phyloP scores from a whole-genome alignment of 2,113 vertebrate genomes.

The Gadus chalcogrammus region DNA sequence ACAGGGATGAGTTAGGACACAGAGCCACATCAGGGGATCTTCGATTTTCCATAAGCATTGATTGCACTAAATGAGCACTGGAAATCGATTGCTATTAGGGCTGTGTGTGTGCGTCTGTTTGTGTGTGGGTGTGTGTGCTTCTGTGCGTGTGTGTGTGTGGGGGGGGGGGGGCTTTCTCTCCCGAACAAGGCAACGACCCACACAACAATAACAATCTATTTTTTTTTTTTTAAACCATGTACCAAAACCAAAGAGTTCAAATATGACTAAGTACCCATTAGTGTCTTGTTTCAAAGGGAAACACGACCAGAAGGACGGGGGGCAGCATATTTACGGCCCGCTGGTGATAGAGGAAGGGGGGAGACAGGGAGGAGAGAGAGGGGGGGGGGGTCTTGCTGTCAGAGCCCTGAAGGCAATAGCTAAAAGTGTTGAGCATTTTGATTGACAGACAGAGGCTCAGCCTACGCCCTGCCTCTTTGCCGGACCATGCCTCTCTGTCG shows the following conservation, averaged over 20 bases:
- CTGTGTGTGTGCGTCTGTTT: background rate
- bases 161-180: too few species aligned
- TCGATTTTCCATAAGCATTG: background rate
- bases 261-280: too few species aligned
- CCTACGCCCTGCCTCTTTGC: background rate
- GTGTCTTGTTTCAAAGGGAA: too few species aligned
- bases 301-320: background rate
- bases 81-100: background rate
- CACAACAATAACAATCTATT: too few species aligned
- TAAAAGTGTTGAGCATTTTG: background rate
- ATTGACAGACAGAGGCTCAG: background rate
- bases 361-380: background rate
- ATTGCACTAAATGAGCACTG: background rate
- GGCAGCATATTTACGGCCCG: background rate
- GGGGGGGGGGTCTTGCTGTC: background rate
- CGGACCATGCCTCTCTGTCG: background rate
- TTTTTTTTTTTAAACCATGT: too few species aligned
- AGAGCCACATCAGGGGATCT: background rate
- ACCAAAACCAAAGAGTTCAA: too few species aligned
- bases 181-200: too few species aligned
- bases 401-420: too few species aligned
- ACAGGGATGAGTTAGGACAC: background rate
- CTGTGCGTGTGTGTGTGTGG: background rate
- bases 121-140: background rate
- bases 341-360: background rate